Evolutionary conservation across 2,888 invertebrate genomes (phyloP), one percentile per base, ranked within the genome.

Genomic region (Pyrrhosoma nymphula): DNA sequence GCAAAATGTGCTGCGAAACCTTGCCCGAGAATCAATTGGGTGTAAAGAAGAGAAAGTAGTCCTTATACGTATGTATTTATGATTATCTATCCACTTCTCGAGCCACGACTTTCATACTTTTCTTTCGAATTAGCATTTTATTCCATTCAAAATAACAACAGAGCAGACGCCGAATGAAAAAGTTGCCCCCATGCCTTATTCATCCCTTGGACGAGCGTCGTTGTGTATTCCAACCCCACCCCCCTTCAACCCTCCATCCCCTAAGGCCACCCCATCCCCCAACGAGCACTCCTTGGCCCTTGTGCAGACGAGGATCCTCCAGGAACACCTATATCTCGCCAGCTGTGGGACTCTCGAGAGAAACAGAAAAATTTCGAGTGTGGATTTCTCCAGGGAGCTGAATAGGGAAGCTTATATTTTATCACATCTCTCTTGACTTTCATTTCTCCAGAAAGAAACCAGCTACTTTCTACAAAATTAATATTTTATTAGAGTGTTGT

Each of bases 91-190:
- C 35, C 82, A 16, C 30, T 35, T 35, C 35, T 35, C 82, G 3
- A 82, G 82, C 82, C 26, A 82, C 6, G 26, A 82, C 10, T 82
- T 82, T 82, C 82, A 30, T 82, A 35, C 82, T 82, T 82, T 30
- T 30, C 35, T 14, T 20, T 82, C 82, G n/a, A 26, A 82, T 82
- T 82, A 82, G 82, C 82, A 82, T 82, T 82, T 82, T 82, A 82
- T 82, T 18, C 35, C 35, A 14, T 35, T 82, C 82, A 35, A 82
- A 82, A 82, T 82, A 82, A 82, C 82, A 30, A 35, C 82, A 82
- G 82, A 82, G 14, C 35, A 35, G 82, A 26, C 3, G 35, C 8
- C 16, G 35, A 10, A 82, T 82, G 82, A 35, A 82, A 82, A 82
- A 35, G 30, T 82, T 35, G 30, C 35, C 69, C 82, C 16, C 82